These are phyloP conservation scores for Burhinus oedicnemus DNA, from an alignment of 2,113 vertebrate species.

Conservation along the genomic window DNA sequence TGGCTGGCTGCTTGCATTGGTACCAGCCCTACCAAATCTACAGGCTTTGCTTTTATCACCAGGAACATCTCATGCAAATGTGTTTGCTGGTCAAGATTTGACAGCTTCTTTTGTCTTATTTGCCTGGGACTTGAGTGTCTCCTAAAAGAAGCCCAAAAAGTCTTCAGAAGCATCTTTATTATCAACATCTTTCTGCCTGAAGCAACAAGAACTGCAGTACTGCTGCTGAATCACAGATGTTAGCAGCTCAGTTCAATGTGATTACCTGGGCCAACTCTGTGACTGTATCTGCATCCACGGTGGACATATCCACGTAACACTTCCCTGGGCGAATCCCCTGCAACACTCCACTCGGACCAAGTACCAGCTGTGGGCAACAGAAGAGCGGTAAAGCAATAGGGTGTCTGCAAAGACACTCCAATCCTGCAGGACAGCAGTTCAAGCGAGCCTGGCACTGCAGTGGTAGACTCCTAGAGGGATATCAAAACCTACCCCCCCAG, in stretches of 20 bases:
- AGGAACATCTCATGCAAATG: background rate
- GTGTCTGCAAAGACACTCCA: slow-evolving; percentile 61
- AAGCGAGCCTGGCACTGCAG: background rate
- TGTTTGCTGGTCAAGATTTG: background rate
- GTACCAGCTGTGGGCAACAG: slow-evolving; percentile 86
- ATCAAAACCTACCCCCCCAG: background rate
- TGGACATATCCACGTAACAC: slow-evolving; percentile 98
- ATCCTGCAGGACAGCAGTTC: background rate
- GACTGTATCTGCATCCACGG: slow-evolving; percentile 95
- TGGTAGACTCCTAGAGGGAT: background rate
- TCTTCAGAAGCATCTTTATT: background rate
- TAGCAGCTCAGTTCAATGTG: background rate
- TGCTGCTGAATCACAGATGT: background rate
- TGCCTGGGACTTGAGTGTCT: background rate
- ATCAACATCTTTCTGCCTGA: background rate
- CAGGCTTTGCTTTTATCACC: background rate
- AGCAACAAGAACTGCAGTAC: background rate
- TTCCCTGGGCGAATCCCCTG: slow-evolving; percentile 97
- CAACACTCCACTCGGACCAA: slow-evolving; percentile 96
- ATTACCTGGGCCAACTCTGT: slow-evolving; percentile 93
- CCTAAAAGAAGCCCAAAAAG: background rate
- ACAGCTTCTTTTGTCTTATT: background rate
- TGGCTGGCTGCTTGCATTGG: background rate
- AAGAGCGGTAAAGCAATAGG: slow-evolving; percentile 78
- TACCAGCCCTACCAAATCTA: background rate